Evolutionary conservation across 2,113 vertebrate species (phyloP), one percentile per base, ranked within the genome.

Genomic region (Variabilichromis moorii): DNA sequence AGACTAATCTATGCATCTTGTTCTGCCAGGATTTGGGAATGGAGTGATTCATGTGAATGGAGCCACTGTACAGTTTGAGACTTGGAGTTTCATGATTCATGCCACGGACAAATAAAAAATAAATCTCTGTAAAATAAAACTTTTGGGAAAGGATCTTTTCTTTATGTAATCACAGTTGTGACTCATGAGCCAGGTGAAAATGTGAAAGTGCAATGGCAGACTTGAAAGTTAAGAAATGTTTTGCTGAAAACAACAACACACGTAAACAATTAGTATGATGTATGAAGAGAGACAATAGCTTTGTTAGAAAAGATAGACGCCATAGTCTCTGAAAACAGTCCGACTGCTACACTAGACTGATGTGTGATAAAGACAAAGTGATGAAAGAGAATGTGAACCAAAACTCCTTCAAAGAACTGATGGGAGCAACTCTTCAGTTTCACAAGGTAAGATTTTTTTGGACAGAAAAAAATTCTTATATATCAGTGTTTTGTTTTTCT

Each of bases 11-110:
- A 55, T 55, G 54, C 54, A 26, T 5, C 11, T 55, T 24, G 54
- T 55, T 0, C 7, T 55, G 2, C 21, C 54, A 26, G 21, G 54
- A 26, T 55, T 55, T 55, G 21, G 54, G 54, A 55, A 55, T 7
- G 11, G 21, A 55, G 54, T 55, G 54, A 4, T 55, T 3, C 4
- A 55, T 55, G 54, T 4, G 53, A 0, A 55, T 1, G 0, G 53
- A 55, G 53, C 21, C 53, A 13, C 1, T 55, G 11, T 26, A 55
- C 54, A 55, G 21, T 55, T 55, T 55, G 54, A 1, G 54, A 55
- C 7, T 26, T 55, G 54, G 54, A 55, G 21, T 55, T 55, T 55
- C 11, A 55, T 0, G 7, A 55, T 55, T 55, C 21, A 26, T 55
- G 54, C 6, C 21, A 55, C 11, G 6, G 54, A 55, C 4, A 55